These are phyloP conservation scores for Lampris incognitus DNA, from an alignment of 2,113 vertebrate genomes.

Conservation along the genomic window DNA sequence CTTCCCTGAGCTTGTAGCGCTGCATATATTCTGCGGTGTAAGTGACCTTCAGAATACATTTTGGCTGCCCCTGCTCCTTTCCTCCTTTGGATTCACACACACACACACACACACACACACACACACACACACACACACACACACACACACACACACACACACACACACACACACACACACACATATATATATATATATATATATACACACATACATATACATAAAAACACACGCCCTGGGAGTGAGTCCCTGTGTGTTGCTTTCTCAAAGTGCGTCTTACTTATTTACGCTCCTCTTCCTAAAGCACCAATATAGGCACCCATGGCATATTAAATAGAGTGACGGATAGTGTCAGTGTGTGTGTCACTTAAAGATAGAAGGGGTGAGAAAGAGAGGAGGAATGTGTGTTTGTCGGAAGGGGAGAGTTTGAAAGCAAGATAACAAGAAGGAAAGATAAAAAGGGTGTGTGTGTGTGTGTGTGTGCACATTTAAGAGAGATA, in stretches of 20 bases:
- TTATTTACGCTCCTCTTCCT: constrained; percentile 32
- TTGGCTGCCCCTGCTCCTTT: constrained; percentile 50
- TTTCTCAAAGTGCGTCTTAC: constrained; percentile 19
- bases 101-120: constrained; percentile 7
- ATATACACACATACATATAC: too few species aligned
- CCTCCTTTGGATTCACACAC: constrained; percentile 22
- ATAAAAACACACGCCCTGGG: background rate
- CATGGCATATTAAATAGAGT: constrained; percentile 43
- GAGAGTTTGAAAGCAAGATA: background rate
- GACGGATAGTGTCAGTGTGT: constrained; percentile 15
- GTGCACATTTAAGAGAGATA: background rate
- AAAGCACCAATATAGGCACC: constrained; percentile 14
- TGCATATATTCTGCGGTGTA: constrained; percentile 67
- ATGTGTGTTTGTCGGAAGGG: background rate
- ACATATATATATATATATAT: background rate
- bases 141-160: constrained; percentile 6
- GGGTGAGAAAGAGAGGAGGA: background rate
- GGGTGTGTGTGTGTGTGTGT: constrained; percentile 1
- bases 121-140: constrained; percentile 5
- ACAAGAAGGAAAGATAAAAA: background rate
- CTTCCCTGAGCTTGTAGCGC: constrained; percentile 54
- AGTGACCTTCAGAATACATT: constrained; percentile 80
- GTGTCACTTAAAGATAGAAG: background rate
- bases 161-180: constrained; percentile 9
- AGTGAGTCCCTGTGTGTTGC: background rate